Percentiles rank a stretch among this genome's conserved stretches.
These are phyloP conservation scores for Chromoteleia sp. DNA, from an alignment of 2,888 invertebrate species.

Conservation along the genomic window DNA sequence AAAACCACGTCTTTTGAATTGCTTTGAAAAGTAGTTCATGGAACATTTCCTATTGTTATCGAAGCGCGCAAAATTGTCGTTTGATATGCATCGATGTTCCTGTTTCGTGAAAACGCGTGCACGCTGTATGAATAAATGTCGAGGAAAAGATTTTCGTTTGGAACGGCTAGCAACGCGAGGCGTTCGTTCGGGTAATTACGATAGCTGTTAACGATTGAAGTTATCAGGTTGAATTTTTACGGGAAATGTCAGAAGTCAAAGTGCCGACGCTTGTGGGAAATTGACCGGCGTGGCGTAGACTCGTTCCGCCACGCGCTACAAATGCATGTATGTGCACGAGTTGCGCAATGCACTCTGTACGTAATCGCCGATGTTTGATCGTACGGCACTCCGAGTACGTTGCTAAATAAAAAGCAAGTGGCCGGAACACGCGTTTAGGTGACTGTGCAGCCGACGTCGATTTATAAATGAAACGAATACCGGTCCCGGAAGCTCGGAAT, in stretches of 20 bases:
- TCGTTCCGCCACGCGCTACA: constrained; percentile 45
- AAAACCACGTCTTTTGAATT: constrained; percentile 12
- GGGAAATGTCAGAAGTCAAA: constrained; percentile 66
- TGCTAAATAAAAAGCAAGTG: constrained; percentile 22
- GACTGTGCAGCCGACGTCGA: neutral
- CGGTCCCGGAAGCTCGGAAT: no score
- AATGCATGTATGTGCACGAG: constrained; percentile 34
- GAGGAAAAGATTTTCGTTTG: constrained; percentile 4
- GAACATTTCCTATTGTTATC: constrained; percentile 46
- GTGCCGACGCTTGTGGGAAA: constrained; percentile 65
- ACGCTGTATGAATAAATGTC: constrained; percentile 14
- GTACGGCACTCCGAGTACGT: constrained; percentile 26
- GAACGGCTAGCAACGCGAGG: neutral
- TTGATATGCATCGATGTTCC: constrained; percentile 44
- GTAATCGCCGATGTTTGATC: constrained; percentile 58
- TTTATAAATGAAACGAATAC: constrained; percentile 6
- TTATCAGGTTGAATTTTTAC: constrained; percentile 52
- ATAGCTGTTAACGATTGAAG: constrained; percentile 29
- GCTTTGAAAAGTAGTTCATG: constrained; percentile 38
- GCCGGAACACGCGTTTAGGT: constrained; percentile 20
- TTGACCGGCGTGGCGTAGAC: constrained; percentile 59
- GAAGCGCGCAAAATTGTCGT: constrained; percentile 19
- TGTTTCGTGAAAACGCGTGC: constrained; percentile 16
- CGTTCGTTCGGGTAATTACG: constrained; percentile 24
- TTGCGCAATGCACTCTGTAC: constrained; percentile 57